phyloP scores from a whole-genome alignment of 2,113 vertebrate species.

The Pelmatolapia mariae region DNA sequence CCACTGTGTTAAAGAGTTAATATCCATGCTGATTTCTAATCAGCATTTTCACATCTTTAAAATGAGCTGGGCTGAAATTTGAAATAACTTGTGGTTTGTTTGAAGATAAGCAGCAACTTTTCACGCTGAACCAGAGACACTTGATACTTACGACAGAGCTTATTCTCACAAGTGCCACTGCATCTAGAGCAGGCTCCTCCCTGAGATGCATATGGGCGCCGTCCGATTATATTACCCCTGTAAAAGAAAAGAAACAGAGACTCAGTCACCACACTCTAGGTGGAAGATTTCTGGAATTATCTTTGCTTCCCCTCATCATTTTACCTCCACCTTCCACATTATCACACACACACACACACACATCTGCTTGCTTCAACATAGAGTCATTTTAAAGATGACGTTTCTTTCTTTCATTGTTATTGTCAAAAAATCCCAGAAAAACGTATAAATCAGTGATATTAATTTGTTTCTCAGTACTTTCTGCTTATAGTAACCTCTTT shows the following conservation, averaged over 20 bases:
- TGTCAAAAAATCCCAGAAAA: neutral
- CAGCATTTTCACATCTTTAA: neutral
- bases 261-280: neutral
- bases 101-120: neutral
- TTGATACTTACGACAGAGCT: constrained; percentile 72
- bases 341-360: neutral
- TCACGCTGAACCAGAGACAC: neutral
- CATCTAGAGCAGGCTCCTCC: constrained; percentile 54
- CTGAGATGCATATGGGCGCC: constrained; percentile 29
- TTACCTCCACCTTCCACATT: neutral
- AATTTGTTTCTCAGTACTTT: neutral
- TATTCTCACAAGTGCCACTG: constrained; percentile 38
- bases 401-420: neutral
- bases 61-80: neutral
- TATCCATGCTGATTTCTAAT: neutral
- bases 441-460: neutral
- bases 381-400: neutral
- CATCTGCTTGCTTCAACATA: neutral
- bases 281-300: neutral
- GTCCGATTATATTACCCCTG: constrained; percentile 43
- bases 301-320: neutral
- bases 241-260: neutral
- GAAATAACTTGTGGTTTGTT: neutral
- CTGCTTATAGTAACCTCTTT: neutral
- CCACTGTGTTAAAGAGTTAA: neutral